Conservation (phyloP, 2,888 invertebrate genomes). For the Ashinkailepas kermadecensis region DNA sequence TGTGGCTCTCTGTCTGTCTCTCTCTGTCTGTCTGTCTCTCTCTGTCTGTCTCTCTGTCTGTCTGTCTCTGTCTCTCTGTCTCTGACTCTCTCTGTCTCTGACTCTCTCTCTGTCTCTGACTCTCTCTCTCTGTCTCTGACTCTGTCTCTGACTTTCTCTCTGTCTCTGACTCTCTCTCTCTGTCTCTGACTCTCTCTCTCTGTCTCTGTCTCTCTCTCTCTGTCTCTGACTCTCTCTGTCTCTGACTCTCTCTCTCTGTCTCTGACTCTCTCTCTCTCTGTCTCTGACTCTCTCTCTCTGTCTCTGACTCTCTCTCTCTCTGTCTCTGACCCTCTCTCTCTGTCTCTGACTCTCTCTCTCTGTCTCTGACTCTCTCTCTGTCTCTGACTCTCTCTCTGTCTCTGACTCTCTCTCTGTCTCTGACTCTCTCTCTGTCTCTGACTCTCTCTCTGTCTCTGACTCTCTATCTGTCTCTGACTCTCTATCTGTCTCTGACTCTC, state of each 20-base stretch:
- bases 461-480: too few relatives aligned
- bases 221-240: constrained; percentile 29
- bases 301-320: constrained; percentile 3
- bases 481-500: not conserved
- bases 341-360: not conserved
- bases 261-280: constrained; percentile 23
- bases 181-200: not conserved
- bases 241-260: constrained; percentile 23
- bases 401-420: not conserved
- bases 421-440: too few relatives aligned
- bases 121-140: constrained; percentile 15
- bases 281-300: constrained; percentile 16
- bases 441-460: too few relatives aligned
- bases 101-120: not conserved
- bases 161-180: not conserved
- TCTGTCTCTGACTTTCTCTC: constrained; percentile 17
- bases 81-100: not conserved
- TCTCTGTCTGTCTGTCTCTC: constrained; percentile 11
- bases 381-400: not conserved
- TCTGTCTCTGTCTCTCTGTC: not conserved
- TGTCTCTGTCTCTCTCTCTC: constrained; percentile 25
- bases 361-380: not conserved
- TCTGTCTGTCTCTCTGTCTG: not conserved
- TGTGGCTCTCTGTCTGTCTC: constrained; percentile 22
- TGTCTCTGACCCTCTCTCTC: not conserved